These are phyloP conservation scores for Coelopa pilipes DNA, from an alignment of 2,888 invertebrate genomes.

Conservation along the genomic window DNA sequence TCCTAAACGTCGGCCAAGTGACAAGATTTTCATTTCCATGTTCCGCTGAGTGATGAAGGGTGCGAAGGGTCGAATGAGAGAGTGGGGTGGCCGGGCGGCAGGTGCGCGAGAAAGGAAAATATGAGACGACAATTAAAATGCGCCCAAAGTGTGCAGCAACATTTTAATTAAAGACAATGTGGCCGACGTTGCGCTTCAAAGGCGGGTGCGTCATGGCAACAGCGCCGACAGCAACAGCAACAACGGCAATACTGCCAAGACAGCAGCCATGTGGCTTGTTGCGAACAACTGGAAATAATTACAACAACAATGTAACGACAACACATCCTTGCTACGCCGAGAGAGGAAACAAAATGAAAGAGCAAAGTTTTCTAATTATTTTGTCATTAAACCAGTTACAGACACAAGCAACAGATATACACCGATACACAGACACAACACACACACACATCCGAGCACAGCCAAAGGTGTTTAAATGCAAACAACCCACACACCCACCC, in stretches of 20 bases:
- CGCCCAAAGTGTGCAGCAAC: background rate
- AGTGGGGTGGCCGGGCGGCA: too few relatives aligned
- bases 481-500: background rate
- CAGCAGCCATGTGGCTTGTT: too few relatives aligned
- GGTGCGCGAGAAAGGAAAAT: too few relatives aligned
- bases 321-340: too few relatives aligned
- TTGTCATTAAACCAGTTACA: conserved; percentile 23
- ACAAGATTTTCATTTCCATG: too few relatives aligned
- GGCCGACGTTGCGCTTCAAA: background rate
- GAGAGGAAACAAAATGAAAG: background rate
- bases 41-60: too few relatives aligned
- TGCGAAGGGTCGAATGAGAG: too few relatives aligned
- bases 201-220: background rate
- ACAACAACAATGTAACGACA: too few relatives aligned
- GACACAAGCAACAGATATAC: background rate
- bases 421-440: background rate
- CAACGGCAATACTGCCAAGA: conserved; percentile 2
- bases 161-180: conserved; percentile 16
- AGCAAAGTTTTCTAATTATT: conserved; percentile 27
- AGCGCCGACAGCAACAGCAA: conserved; percentile 7
- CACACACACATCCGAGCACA: background rate
- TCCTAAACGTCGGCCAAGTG: too few relatives aligned
- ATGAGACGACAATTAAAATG: background rate
- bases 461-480: too few relatives aligned
- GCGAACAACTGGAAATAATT: background rate